These are phyloP conservation scores for Alosa sapidissima DNA, from an alignment of 2,797 vertebrate species.

Conservation along the genomic window DNA sequence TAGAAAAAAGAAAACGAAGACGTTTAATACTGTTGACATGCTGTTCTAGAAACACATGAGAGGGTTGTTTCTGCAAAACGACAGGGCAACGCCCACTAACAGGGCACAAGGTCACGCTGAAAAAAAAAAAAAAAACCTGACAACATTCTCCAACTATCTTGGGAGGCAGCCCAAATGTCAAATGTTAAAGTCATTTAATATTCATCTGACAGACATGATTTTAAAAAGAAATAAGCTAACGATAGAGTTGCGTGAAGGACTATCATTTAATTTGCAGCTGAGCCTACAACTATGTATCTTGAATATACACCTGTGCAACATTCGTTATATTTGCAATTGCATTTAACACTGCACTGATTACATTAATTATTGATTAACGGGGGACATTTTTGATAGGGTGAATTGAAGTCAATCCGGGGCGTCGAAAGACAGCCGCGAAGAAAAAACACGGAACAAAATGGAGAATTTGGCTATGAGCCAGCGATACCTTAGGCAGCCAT, in stretches of 20 bases:
- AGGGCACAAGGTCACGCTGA: neutral
- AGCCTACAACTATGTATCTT: no score
- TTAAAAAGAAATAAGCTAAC: neutral
- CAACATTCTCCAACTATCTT: neutral
- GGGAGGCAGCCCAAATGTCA: neutral
- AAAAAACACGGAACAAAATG: constrained; percentile 75
- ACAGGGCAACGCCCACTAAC: neutral
- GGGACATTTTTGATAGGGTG: neutral
- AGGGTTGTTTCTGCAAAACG: neutral
- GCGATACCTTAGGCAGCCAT: constrained; percentile 45
- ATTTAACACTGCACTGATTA: neutral
- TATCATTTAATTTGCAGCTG: neutral
- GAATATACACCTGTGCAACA: neutral
- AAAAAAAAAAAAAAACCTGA: neutral
- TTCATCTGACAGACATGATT: neutral
- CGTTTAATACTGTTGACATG: neutral
- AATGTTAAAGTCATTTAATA: neutral
- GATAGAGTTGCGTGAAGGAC: neutral
- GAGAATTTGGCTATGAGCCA: constrained; percentile 73
- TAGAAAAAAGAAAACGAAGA: neutral
- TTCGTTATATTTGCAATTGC: neutral
- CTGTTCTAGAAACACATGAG: neutral
- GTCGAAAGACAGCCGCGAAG: neutral
- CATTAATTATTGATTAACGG: neutral
- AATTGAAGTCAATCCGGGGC: neutral